A percentile compares a stretch with the other conserved stretches of the same genome.
Conservation (phyloP, 2,888 invertebrate species). For the Caenorhabditis sulstoni region DNA sequence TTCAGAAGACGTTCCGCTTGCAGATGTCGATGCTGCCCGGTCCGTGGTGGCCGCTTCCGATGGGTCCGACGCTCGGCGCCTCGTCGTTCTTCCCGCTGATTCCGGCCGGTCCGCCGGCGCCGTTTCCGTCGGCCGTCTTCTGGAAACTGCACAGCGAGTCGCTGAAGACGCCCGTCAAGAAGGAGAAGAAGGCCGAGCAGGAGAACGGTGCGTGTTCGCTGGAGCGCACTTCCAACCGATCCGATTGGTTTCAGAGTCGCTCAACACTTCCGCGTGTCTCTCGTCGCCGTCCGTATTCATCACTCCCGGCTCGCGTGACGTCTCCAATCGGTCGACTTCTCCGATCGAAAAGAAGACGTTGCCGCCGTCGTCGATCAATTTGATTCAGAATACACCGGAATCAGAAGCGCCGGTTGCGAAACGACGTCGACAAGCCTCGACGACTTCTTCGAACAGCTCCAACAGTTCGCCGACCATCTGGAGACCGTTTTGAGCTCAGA, state of each 20-base stretch:
- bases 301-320: slow-evolving; percentile 27
- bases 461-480: slow-evolving; percentile 59
- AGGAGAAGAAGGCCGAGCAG: slow-evolving; percentile 18
- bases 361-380: slow-evolving; percentile 28
- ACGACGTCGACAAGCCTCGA: slow-evolving; percentile 42
- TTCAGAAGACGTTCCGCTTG: not conserved
- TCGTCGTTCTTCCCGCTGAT: slow-evolving; percentile 24
- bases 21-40: slow-evolving; percentile 41
- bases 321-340: slow-evolving; percentile 11
- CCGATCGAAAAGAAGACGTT: slow-evolving; percentile 10
- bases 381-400: slow-evolving; percentile 62
- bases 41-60: slow-evolving; percentile 39
- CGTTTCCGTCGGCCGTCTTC: slow-evolving; percentile 7
- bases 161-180: slow-evolving; percentile 30
- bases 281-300: slow-evolving; percentile 48
- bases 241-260: slow-evolving; percentile 38
- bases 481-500: slow-evolving; percentile 62
- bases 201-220: slow-evolving; percentile 22
- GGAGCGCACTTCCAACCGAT: not conserved
- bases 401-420: slow-evolving; percentile 33
- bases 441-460: slow-evolving; percentile 58
- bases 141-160: slow-evolving; percentile 38
- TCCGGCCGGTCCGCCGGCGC: slow-evolving; percentile 9
- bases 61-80: too few species aligned
- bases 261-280: slow-evolving; percentile 43